Evolutionary conservation across 1,140 invertebrate genomes (phyloP).

Genomic region (Conopomorpha cramerella): DNA sequence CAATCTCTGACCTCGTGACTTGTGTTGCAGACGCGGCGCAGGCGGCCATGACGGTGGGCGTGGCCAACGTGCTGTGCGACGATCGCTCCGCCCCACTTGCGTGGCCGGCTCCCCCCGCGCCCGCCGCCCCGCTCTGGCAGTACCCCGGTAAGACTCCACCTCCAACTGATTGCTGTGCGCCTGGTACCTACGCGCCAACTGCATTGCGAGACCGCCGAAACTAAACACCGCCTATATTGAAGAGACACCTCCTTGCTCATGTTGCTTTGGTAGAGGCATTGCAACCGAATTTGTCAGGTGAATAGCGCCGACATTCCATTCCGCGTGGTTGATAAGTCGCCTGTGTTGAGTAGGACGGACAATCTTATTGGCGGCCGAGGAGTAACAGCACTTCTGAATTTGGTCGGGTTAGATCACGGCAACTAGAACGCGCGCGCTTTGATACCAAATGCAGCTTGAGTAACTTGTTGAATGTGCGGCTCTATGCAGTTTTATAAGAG

Average conservation of each 20-base stretch:
- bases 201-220: conserved; percentile 46
- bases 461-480: too few relatives aligned
- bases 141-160: conserved; percentile 69
- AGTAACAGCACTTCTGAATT: too few relatives aligned
- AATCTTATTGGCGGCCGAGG: too few relatives aligned
- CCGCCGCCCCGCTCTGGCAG: conserved; percentile 70
- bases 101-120: conserved; percentile 46
- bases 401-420: too few relatives aligned
- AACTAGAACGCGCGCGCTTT: too few relatives aligned
- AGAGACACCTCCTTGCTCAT: conserved; percentile 29
- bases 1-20: too few relatives aligned
- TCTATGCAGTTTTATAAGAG: too few relatives aligned
- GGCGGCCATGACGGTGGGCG: conserved; percentile 65
- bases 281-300: conserved; percentile 31
- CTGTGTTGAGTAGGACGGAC: too few relatives aligned
- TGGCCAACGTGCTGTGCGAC: conserved; percentile 58
- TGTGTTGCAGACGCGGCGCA: conserved; percentile 54
- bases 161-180: conserved; percentile 27
- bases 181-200: conserved; percentile 57
- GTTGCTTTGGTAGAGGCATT: conserved; percentile 44
- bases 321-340: too few relatives aligned
- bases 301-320: conserved; percentile 14
- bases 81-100: conserved; percentile 44
- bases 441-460: too few relatives aligned
- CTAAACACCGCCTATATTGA: conserved; percentile 13